A percentile compares a stretch with the other conserved stretches of the same genome.
Evolutionary conservation across 2,888 invertebrate species (phyloP).

Genomic region (Macrosiphum euphorbiae): DNA sequence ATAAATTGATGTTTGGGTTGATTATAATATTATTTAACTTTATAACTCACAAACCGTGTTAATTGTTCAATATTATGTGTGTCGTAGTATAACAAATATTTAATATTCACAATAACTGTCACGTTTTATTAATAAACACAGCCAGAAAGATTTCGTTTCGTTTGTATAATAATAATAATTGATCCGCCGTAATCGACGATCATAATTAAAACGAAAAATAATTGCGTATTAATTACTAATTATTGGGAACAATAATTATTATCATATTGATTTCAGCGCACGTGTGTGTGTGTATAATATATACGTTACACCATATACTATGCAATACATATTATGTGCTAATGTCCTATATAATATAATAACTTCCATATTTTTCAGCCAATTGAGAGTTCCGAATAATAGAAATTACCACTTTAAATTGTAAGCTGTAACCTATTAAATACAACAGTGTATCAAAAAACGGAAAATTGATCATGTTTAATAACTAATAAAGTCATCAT

Average conservation of each 20-base stretch:
- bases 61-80: not conserved
- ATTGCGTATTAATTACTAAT: not conserved
- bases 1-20: conserved; percentile 13
- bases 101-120: not conserved
- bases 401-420: too few species aligned
- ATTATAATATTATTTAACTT: not conserved
- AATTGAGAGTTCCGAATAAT: too few species aligned
- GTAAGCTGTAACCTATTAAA: too few species aligned
- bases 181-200: not conserved
- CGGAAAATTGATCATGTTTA: too few species aligned
- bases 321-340: too few species aligned
- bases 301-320: too few species aligned
- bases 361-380: too few species aligned
- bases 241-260: not conserved
- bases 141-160: not conserved
- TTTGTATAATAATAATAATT: not conserved
- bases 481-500: too few species aligned
- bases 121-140: not conserved
- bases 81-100: not conserved
- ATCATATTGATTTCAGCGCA: not conserved
- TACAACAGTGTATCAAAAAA: too few species aligned
- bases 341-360: too few species aligned
- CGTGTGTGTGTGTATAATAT: not conserved
- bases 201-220: not conserved
- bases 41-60: not conserved